Evolutionary conservation across 2,797 vertebrate species (phyloP).

Genomic region (Lutjanus campechanus): DNA sequence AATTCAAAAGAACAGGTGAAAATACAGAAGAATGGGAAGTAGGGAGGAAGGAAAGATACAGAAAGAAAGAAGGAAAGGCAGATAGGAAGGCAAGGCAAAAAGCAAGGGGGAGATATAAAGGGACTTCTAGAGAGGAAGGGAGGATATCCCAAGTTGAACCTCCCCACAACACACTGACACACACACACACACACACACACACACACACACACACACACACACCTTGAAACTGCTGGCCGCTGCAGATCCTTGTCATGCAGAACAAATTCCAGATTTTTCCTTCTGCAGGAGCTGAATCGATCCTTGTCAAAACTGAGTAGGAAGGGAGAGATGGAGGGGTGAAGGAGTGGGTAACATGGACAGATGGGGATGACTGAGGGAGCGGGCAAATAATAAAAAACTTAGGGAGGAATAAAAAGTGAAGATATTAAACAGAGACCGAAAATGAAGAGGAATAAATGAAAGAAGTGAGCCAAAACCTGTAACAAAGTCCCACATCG

Average conservation of each 20-base stretch:
- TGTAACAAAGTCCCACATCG: background rate
- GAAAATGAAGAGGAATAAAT: background rate
- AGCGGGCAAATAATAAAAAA: background rate
- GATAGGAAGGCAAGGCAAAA: no score
- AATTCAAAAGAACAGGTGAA: background rate
- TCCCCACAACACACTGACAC: background rate
- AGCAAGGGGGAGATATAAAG: background rate
- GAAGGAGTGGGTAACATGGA: background rate
- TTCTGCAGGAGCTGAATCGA: constrained; percentile 65
- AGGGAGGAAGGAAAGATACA: background rate
- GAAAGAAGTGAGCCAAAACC: background rate
- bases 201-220: constrained; percentile 3
- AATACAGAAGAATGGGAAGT: no score
- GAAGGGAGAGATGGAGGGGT: background rate
- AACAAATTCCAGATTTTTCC: constrained; percentile 70
- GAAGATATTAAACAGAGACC: background rate
- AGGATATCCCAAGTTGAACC: constrained; percentile 14
- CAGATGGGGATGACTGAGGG: background rate
- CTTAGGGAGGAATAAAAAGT: background rate
- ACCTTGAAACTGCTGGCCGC: constrained; percentile 54
- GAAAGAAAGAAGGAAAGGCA: background rate
- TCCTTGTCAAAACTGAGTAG: constrained; percentile 19
- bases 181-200: constrained; percentile 6
- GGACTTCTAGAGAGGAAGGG: background rate
- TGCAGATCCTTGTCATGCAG: constrained; percentile 68